phyloP scores from a whole-genome alignment of 2,113 vertebrate genomes.

The Hyaena hyaena region DNA sequence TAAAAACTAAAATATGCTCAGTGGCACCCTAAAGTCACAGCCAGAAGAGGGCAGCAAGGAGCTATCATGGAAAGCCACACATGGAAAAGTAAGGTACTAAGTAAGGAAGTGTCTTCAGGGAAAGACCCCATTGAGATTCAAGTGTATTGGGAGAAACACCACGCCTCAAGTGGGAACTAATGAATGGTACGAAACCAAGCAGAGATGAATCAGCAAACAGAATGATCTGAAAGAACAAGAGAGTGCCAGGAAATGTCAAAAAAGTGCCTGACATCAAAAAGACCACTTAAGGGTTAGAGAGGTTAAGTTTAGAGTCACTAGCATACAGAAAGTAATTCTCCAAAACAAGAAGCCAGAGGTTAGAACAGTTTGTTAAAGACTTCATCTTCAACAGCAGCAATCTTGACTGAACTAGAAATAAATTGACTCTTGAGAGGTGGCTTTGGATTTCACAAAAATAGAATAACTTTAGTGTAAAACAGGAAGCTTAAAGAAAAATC shows the following conservation, averaged over 20 bases:
- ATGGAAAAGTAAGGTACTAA: neutral
- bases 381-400: conserved; percentile 25
- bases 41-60: conserved; percentile 80
- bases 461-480: neutral
- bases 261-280: neutral
- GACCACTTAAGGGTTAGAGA: neutral
- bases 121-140: neutral
- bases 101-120: neutral
- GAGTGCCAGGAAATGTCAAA: neutral
- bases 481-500: neutral
- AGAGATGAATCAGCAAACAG: neutral
- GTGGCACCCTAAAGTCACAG: neutral
- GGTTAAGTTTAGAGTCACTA: neutral
- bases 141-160: conserved; percentile 24
- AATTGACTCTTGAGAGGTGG: neutral
- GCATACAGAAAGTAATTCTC: conserved; percentile 30
- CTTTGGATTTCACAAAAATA: neutral
- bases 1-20: conserved; percentile 45
- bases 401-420: neutral
- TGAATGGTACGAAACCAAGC: conserved; percentile 13
- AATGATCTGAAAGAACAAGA: neutral
- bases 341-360: neutral
- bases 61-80: conserved; percentile 37
- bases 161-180: neutral
- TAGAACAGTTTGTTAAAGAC: neutral